Evolutionary conservation across 2,888 invertebrate genomes (phyloP), one percentile per base, ranked within the genome.

Genomic region (Nephrocerus scutellatus): DNA sequence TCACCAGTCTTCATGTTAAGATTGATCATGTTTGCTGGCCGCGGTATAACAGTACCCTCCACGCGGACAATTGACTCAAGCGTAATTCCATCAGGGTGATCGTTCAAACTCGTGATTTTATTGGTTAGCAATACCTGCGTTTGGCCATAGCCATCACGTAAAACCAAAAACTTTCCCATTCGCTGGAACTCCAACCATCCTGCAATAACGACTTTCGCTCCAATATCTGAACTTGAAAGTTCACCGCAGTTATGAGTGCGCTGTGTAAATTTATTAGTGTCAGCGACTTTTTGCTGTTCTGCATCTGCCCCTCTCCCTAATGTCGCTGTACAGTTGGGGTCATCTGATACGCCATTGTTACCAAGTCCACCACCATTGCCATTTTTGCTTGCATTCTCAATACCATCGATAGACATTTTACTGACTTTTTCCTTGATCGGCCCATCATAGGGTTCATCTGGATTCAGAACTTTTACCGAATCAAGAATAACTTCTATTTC

Each of bases 171-270:
- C 59, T 82, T 83, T 12, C 82, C 78, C 70, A 87, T 74, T 50
- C 97, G 75, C 49, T 82, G 79, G 66, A 76, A 89, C 55, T 92
- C 87, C 15, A 96, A 65, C 96, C 97, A 97, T 5, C 97, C 97
- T 66, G 80, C 87, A 3, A 98, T 63, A 3, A 70, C 73, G 0
- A 96, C 95, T 47, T 73, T 72, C 56, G 82, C 69, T 5, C 86
- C 88, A 19, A 79, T 72, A 71, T 95, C 70, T 43, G 70, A 55
- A 2, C 66, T 59, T 14, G 74, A 71, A 28, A 97, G 69, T 61
- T 93, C 86, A 3, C 91, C 93, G 70, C 97, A 97, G 9, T 84
- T 87, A 59, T 92, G 87, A 5, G 84, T 83, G 51, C 95, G 75
- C 44, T 71, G 73, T 1, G 80, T 76, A 62, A 77, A 79, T 57